Evolutionary conservation across 2,888 invertebrate genomes (phyloP), one percentile per base, ranked within the genome.

Genomic region (Scaptomyza parva): DNA sequence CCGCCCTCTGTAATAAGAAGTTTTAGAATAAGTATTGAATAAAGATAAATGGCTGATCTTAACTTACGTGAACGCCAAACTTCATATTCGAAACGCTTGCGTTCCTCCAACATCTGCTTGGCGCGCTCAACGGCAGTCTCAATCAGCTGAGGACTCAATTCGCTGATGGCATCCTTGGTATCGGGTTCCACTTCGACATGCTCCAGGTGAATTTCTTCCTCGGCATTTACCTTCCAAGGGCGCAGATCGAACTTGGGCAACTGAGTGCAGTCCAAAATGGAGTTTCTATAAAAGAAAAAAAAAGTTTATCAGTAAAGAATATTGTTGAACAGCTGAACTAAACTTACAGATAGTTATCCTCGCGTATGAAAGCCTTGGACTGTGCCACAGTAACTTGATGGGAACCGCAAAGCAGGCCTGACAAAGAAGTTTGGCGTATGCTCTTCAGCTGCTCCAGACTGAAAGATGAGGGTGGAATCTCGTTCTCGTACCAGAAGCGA

Each of bases 401-500:
- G 1, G 95, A 95, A 9, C 95, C 94, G 85, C 98, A 98, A 8
- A 98, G 92, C 4, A 97, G 92, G 2, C 96, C 95, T 0, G 97
- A 95, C 0, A 97, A 91, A 0, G 96, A 95, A 0, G 96, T 95
- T 86, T 96, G 96, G 45, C 96, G 94, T 48, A 98, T 94, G 74
- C 97, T 97, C 57, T 94, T 94, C 9, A 98, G 92, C 89, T 97
- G 97, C 48, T 95, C 95, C 63, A 94, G 93, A 0, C 93, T 94
- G 69, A 97, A 93, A 0, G 97, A 95, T 14, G 97, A 97, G 0
- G 97, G 97, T 0, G 97, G 97, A 44, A 97, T 93, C 88, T 98
- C 97, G 89, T 98, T 98, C 91, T 98, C 98, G 88, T 97, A 98
- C 97, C 98, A 98, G 90, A 97, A 98, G 69, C 98, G 93, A 92